Evolutionary conservation across 2,797 vertebrate genomes (phyloP), one percentile per base, ranked within the genome.

Genomic region (Sphaeramia orbicularis): DNA sequence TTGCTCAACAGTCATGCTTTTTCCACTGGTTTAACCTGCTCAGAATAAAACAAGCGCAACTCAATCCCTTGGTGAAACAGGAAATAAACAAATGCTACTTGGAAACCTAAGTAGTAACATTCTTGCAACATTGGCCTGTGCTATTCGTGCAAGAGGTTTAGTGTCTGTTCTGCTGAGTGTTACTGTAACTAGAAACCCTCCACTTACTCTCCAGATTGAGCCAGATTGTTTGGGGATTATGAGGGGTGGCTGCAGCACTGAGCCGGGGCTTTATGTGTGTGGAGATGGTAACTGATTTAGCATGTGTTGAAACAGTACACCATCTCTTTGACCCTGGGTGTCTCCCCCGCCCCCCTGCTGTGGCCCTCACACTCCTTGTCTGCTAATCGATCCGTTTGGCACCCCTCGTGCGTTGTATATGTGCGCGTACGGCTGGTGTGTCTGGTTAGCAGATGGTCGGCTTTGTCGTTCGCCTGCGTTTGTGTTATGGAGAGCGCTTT

Each of bases 361-460:
- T 67, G 92, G 90, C 84, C 87, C 86, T 90, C 87, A 86, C 87
- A 88, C 91, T 91, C 90, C 90, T 83, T 27, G 84, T 84, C 88
- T 92, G 93, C 93, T 94, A 95, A 96, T 95, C 94, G 95, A 95
- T 95, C 91, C 91, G 91, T 91, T 93, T 92, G 92, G 91, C 90
- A 93, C 87, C 85, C 85, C 87, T 73, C 42, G 67, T 85, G 81
- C 65, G 75, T 72, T 35, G 75, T 72, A 54, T 79, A 44, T 65
- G 66, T 78, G 84, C 30, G 60, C 43, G 24, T 63, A 47, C 61
- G 41, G 70, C 59, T 65, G 54, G 53, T 35, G 79, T 77, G 91
- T 92, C 90, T 94, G 94, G 86, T 89, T 83, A 91, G 89, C 92
- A 94, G 91, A 94, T 94, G 93, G 86, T 52, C 59, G 67, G 86